Conservation (phyloP, 2,797 vertebrate species). For the Jordanella pulchra region DNA sequence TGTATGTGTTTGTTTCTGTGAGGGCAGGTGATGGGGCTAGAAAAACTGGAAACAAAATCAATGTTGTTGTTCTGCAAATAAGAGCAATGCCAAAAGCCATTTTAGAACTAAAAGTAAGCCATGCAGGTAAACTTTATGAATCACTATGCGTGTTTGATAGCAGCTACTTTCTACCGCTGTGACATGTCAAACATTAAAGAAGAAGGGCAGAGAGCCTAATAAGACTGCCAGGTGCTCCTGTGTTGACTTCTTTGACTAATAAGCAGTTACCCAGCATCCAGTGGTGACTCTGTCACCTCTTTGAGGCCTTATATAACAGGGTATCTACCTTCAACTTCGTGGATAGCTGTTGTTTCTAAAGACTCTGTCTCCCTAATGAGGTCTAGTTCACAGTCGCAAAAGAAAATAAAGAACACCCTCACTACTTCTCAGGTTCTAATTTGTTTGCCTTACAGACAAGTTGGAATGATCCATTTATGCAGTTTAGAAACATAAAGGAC, state of each 20-base stretch:
- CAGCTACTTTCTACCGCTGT: conserved; percentile 67
- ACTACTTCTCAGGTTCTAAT: conserved; percentile 56
- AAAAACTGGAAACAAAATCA: conserved; percentile 76
- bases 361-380: conserved; percentile 57
- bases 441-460: conserved; percentile 67
- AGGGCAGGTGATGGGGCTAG: conserved; percentile 60
- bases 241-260: conserved; percentile 51
- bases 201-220: conserved; percentile 54
- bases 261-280: conserved; percentile 29
- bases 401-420: conserved; percentile 42
- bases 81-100: conserved; percentile 81
- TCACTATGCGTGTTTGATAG: conserved; percentile 76
- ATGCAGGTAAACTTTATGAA: conserved; percentile 61
- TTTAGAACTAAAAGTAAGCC: conserved; percentile 82
- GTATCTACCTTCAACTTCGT: conserved; percentile 57
- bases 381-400: conserved; percentile 54
- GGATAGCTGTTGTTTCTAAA: conserved; percentile 58
- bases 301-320: conserved; percentile 62
- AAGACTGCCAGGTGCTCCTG: conserved; percentile 63
- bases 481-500: conserved; percentile 67
- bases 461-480: conserved; percentile 52
- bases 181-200: conserved; percentile 60
- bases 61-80: conserved; percentile 83
- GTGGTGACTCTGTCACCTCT: conserved; percentile 47
- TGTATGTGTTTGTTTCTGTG: conserved; percentile 26